Percentiles rank a stretch among this genome's conserved stretches.
Evolutionary conservation across 2,888 invertebrate species (phyloP).

Genomic region (Caenorhabditis sp.): DNA sequence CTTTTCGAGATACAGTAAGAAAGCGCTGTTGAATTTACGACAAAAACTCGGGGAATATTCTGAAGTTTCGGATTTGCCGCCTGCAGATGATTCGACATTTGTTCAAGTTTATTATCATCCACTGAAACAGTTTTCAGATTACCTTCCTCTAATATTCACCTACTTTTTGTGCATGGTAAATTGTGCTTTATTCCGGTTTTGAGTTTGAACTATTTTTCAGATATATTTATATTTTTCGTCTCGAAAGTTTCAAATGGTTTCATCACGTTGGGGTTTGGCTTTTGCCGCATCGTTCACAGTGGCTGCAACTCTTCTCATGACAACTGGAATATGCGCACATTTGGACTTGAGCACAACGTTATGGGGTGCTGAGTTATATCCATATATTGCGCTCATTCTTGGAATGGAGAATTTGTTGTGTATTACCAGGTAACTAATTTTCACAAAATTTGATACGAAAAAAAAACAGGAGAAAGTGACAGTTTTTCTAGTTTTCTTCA

Average conservation of each 20-base stretch:
- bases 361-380: slow-evolving; percentile 83
- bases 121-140: slow-evolving; percentile 62
- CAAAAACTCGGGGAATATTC: background rate
- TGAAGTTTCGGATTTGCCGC: slow-evolving; percentile 33
- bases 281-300: slow-evolving; percentile 79
- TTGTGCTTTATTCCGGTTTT: background rate
- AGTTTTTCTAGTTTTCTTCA: background rate
- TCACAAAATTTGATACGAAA: background rate
- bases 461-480: background rate
- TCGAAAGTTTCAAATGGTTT: slow-evolving; percentile 90
- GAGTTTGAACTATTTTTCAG: slow-evolving; percentile 24
- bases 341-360: slow-evolving; percentile 71
- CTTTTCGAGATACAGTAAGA: slow-evolving; percentile 40
- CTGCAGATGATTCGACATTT: slow-evolving; percentile 58
- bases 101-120: slow-evolving; percentile 66
- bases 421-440: slow-evolving; percentile 76
- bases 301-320: slow-evolving; percentile 83
- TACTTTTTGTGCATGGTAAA: slow-evolving; percentile 60
- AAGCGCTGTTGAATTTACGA: slow-evolving; percentile 8
- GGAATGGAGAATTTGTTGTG: slow-evolving; percentile 81
- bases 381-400: slow-evolving; percentile 91
- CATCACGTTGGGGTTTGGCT: slow-evolving; percentile 85
- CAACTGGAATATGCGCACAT: slow-evolving; percentile 76
- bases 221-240: slow-evolving; percentile 65
- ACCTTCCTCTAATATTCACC: slow-evolving; percentile 56